These are phyloP conservation scores for Pyralis farinalis DNA, from an alignment of 2,888 invertebrate genomes.

Conservation along the genomic window DNA sequence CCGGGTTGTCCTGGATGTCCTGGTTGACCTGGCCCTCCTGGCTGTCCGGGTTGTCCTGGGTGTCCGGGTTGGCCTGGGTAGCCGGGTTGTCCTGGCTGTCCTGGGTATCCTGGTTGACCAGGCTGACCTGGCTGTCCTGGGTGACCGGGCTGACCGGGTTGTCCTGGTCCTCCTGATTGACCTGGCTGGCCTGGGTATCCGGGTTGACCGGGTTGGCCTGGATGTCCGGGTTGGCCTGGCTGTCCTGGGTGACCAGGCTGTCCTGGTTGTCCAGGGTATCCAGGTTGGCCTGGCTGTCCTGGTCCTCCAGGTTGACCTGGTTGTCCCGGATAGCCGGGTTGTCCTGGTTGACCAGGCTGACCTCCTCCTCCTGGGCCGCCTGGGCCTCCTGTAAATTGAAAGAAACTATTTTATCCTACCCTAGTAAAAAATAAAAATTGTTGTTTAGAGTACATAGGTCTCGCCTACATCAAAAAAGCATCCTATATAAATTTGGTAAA, in stretches of 20 bases:
- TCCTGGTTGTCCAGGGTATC: slow-evolving; percentile 14
- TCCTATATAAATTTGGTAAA: too few relatives aligned
- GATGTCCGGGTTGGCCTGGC: slow-evolving; percentile 14
- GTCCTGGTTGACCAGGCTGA: slow-evolving; percentile 18
- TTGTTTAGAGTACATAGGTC: too few relatives aligned
- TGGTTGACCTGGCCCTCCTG: slow-evolving; percentile 22
- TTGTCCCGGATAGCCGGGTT: slow-evolving; percentile 20
- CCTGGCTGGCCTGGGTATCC: slow-evolving; percentile 56
- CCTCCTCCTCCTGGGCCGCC: slow-evolving; percentile 30
- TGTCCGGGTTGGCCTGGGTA: slow-evolving; percentile 43
- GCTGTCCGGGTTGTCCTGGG: slow-evolving; percentile 23
- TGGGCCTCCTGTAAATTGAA: slow-evolving; percentile 17
- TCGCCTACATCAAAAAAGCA: too few relatives aligned
- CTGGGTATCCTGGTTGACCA: slow-evolving; percentile 22
- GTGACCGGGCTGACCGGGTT: slow-evolving; percentile 46
- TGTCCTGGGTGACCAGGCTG: slow-evolving; percentile 25
- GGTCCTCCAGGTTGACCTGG: slow-evolving; percentile 34
- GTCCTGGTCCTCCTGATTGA: slow-evolving; percentile 22
- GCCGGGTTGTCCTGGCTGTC: slow-evolving; percentile 24
- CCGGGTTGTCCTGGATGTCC: slow-evolving; percentile 22
- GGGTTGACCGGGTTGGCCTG: slow-evolving; percentile 36
- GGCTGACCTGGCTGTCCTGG: slow-evolving; percentile 26
- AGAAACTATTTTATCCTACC: too few relatives aligned
- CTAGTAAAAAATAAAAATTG: too few relatives aligned
- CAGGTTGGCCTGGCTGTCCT: slow-evolving; percentile 25